Evolutionary conservation across 2,888 invertebrate species (phyloP).

Genomic region (Bimastos eiseni): DNA sequence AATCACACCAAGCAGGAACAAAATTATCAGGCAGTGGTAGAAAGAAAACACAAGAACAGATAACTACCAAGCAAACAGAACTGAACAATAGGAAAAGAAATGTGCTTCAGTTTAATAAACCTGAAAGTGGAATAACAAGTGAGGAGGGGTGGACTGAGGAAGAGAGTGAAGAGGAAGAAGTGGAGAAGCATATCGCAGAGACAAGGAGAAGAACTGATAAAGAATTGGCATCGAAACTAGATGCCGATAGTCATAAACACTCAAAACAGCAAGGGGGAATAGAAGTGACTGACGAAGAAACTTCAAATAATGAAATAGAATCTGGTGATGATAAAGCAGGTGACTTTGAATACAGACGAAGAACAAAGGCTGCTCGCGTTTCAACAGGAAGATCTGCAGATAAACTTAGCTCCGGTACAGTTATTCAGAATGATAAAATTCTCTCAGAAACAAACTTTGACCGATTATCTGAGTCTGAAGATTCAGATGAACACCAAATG

Average conservation of each 20-base stretch:
- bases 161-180: neutral
- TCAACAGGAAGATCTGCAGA: neutral
- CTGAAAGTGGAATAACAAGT: neutral
- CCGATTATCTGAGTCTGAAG: constrained; percentile 2
- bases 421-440: neutral
- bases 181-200: neutral
- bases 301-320: neutral
- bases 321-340: constrained; percentile 14
- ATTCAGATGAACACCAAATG: neutral
- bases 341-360: neutral
- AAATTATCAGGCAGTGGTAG: neutral
- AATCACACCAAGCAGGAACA: too few relatives aligned
- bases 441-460: constrained; percentile 19
- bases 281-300: neutral
- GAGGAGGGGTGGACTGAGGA: constrained; percentile 3
- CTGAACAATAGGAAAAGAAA: neutral
- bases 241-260: neutral
- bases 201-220: neutral
- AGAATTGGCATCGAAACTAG: neutral
- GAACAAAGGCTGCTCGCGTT: neutral
- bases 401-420: neutral
- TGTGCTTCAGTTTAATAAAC: neutral
- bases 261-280: neutral
- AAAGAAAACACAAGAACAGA: neutral
- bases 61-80: neutral